A percentile compares a stretch with the other conserved stretches of the same genome.
Evolutionary conservation across 2,888 invertebrate genomes (phyloP).

Genomic region (Epinotia demarniana): DNA sequence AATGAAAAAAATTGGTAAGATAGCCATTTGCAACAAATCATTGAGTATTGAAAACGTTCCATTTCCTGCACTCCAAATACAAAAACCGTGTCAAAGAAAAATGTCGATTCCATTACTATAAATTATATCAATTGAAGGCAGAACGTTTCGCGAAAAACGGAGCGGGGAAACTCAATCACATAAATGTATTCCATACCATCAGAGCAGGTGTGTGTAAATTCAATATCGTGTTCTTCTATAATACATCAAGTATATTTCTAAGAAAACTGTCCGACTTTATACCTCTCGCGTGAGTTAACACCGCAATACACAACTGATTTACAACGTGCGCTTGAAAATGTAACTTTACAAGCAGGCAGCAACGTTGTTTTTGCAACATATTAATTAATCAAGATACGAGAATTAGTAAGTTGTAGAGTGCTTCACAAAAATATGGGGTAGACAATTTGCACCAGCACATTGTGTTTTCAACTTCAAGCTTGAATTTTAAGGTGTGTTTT

Average conservation of each 20-base stretch:
- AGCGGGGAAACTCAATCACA: constrained; percentile 15
- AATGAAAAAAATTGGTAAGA: too few species aligned
- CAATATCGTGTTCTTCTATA: constrained; percentile 19
- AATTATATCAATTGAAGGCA: not conserved
- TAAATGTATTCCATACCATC: constrained; percentile 26
- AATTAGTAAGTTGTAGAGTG: not conserved
- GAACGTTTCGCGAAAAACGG: not conserved
- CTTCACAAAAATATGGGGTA: not conserved
- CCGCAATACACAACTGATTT: not conserved
- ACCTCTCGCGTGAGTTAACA: not conserved
- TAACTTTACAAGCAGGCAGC: not conserved
- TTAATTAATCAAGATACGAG: not conserved
- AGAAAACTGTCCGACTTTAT: constrained; percentile 10
- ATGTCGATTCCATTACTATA: not conserved
- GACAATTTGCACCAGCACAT: not conserved
- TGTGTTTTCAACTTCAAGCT: constrained; percentile 11
- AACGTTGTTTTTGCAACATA: not conserved
- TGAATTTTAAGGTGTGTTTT: constrained; percentile 2
- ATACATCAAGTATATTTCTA: constrained; percentile 5
- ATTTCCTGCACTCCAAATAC: not conserved
- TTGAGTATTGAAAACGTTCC: not conserved
- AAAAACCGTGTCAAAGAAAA: not conserved
- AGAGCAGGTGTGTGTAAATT: constrained; percentile 8
- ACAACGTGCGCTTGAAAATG: not conserved
- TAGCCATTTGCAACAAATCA: too few species aligned